Evolutionary conservation across 1,140 invertebrate species (phyloP), one percentile per base, ranked within the genome.

Genomic region (Drosophila oshimai): DNA sequence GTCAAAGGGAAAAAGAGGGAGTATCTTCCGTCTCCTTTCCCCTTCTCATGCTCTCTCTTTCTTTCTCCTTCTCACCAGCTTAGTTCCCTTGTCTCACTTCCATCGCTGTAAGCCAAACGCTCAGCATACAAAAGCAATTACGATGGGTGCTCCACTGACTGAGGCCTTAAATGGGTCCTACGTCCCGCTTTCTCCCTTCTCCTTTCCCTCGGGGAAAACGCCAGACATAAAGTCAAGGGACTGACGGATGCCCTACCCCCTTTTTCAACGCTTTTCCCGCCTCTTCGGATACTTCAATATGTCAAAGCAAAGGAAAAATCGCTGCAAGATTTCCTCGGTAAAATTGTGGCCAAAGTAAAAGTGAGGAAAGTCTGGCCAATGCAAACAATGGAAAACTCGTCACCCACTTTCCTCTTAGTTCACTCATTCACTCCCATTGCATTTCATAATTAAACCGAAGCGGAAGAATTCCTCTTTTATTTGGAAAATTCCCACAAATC

Each of bases 71-170:
- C 15, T n/a, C 7, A n/a, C 6, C 28, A 31, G 57, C 39, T 71
- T 69, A 50, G 51, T 41, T 61, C 46, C 54, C 55, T 72, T 72
- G 69, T 72, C 45, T 60, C 69, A 10, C 29, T 39, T 45, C 51
- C 31, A 46, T 46, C 37, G 47, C 46, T 46, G 41, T 62, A 53
- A 73, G 67, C 55, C 70, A 71, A 71, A 29, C 46, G 64, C 57
- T 71, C 57, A 41, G 74, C 74, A 71, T 53, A 77, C 53, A 77
- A 77, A 77, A 77, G 74, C 74, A 77, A 77, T 77, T 77, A 76
- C 67, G 54, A 70, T 60, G 55, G 47, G 45, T 62, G 46, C 46
- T 54, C 29, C 47, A 12, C 34, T 53, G 54, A 24, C 41, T 28
- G 28, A 6, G 55, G 41, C 24, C 12, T 39, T 47, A 39, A 65